Evolutionary conservation across 2,888 invertebrate genomes (phyloP).

Genomic region (Polymixis flavicincta): DNA sequence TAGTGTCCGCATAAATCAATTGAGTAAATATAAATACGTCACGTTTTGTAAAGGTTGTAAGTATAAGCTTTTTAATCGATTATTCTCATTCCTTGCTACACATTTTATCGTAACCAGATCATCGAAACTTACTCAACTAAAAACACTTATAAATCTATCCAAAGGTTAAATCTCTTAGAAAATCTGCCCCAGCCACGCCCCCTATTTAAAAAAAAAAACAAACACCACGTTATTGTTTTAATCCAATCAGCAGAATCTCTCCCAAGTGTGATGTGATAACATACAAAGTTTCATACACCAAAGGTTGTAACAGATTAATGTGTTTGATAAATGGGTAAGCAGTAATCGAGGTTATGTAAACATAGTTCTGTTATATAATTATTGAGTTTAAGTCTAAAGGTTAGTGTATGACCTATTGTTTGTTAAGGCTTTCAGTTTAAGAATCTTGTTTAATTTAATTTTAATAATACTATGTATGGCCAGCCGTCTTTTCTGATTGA

Average conservation of each 20-base stretch:
- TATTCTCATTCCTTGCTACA: constrained; percentile 12
- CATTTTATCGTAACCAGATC: constrained; percentile 40
- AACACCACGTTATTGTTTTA: constrained; percentile 51
- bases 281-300: constrained; percentile 60
- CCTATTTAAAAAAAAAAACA: constrained; percentile 44
- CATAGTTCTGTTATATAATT: constrained; percentile 57
- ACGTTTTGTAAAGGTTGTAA: background rate
- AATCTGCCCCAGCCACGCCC: constrained; percentile 42
- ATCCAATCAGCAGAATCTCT: constrained; percentile 47
- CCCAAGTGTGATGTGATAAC: constrained; percentile 57
- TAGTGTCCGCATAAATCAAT: background rate
- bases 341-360: constrained; percentile 57
- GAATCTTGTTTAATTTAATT: constrained; percentile 19
- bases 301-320: constrained; percentile 65
- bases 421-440: constrained; percentile 20
- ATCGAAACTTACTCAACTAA: constrained; percentile 40
- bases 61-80: background rate
- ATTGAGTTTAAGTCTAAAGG: constrained; percentile 52
- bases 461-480: constrained; percentile 10
- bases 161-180: constrained; percentile 50
- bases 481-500: background rate
- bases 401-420: constrained; percentile 50
- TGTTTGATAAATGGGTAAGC: constrained; percentile 46
- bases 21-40: background rate
- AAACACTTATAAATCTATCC: constrained; percentile 57